Evolutionary conservation across 1,140 invertebrate genomes (phyloP).

Genomic region (Aphidius ervi): DNA sequence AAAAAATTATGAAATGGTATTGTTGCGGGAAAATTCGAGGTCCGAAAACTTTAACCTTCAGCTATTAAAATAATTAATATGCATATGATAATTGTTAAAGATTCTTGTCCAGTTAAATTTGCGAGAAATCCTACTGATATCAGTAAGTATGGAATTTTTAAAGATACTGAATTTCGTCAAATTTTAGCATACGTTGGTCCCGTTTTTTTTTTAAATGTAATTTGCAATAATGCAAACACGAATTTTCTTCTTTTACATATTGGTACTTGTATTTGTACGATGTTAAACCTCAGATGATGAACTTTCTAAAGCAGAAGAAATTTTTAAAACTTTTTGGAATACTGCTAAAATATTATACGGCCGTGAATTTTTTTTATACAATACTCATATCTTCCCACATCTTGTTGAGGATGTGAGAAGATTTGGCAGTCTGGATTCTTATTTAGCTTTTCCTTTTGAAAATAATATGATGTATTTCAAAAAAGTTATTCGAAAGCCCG

Average conservation of each 20-base stretch:
- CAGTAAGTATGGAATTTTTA: slow-evolving; percentile 4
- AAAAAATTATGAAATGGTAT: background rate
- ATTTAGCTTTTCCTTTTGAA: slow-evolving; percentile 27
- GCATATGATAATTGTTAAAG: background rate
- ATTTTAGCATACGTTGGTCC: slow-evolving; percentile 23
- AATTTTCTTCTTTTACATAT: slow-evolving; percentile 22
- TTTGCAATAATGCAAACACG: slow-evolving; percentile 15
- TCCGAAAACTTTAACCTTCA: background rate
- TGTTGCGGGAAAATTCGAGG: background rate
- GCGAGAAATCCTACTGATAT: background rate
- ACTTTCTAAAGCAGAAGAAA: too few species aligned
- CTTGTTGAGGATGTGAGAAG: too few species aligned
- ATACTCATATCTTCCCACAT: too few species aligned
- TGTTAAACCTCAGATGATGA: too few species aligned
- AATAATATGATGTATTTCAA: slow-evolving; percentile 28
- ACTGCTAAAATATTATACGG: too few species aligned
- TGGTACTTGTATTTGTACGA: slow-evolving; percentile 10
- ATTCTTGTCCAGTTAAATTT: background rate
- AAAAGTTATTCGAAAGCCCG: slow-evolving; percentile 19
- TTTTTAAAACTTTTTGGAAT: too few species aligned
- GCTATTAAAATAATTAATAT: background rate
- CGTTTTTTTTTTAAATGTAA: slow-evolving; percentile 10
- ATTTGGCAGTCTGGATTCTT: background rate
- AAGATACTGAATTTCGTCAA: slow-evolving; percentile 27
- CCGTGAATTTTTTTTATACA: too few species aligned